Evolutionary conservation across 2,113 vertebrate species (phyloP).

Genomic region (Naja naja): DNA sequence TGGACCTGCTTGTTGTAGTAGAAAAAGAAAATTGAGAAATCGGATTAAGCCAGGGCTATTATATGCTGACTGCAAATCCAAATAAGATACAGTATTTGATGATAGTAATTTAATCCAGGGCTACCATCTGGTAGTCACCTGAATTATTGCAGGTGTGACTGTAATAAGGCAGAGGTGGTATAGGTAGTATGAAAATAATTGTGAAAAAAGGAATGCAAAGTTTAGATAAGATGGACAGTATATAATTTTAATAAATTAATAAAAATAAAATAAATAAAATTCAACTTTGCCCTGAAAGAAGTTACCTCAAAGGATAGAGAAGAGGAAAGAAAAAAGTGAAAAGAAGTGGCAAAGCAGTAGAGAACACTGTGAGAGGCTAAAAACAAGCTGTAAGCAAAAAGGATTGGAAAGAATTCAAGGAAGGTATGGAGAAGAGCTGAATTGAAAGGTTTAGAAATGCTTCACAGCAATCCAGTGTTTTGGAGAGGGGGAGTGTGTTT

Average conservation of each 20-base stretch:
- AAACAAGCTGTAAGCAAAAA: neutral
- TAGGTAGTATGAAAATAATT: neutral
- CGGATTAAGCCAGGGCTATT: neutral
- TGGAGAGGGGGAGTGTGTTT: neutral
- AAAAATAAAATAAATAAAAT: neutral
- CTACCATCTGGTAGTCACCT: neutral
- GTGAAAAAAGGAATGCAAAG: neutral
- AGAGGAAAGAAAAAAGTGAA: neutral
- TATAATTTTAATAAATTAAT: neutral
- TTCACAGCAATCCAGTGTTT: neutral
- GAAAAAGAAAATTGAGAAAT: neutral
- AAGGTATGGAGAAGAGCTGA: neutral
- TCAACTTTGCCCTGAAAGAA: neutral
- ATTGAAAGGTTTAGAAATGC: neutral
- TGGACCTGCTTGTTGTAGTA: neutral
- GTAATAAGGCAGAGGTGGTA: neutral
- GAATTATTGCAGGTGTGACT: neutral
- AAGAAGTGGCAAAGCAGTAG: neutral
- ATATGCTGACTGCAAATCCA: neutral
- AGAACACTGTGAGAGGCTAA: neutral
- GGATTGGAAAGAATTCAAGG: neutral
- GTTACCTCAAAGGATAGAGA: neutral
- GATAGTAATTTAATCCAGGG: neutral
- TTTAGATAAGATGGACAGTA: neutral
- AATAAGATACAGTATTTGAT: neutral